Evolutionary conservation across 1,140 invertebrate genomes (phyloP).

Genomic region (Macrobrachium rosenbergii): DNA sequence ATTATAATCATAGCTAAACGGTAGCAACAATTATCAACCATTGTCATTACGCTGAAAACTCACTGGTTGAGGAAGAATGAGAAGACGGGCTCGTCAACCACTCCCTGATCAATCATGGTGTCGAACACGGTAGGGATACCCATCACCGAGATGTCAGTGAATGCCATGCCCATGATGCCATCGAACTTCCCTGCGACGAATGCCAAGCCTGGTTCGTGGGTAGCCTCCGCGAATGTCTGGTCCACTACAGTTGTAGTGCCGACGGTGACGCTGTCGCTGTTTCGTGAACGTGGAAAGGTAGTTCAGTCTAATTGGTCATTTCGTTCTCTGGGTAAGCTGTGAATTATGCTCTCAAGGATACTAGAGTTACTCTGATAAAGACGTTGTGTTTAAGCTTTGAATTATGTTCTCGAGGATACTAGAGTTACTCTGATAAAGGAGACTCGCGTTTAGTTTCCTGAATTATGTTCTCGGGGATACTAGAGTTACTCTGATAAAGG

Average conservation of each 20-base stretch:
- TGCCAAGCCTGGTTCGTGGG: constrained; percentile 76
- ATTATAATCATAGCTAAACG: too few relatives aligned
- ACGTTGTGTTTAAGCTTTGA: too few relatives aligned
- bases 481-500: too few relatives aligned
- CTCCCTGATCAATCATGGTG: constrained; percentile 75
- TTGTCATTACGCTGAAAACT: constrained; percentile 46
- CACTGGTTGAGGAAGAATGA: constrained; percentile 79
- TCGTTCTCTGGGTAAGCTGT: constrained; percentile 73
- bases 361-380: too few relatives aligned
- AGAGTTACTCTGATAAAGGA: too few relatives aligned
- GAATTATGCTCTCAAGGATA: constrained; percentile 43
- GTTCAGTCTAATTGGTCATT: constrained; percentile 11
- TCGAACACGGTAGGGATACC: constrained; percentile 77
- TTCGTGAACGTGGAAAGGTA: constrained; percentile 53
- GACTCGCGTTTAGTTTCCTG: too few relatives aligned
- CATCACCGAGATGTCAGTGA: constrained; percentile 72
- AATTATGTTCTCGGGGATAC: too few relatives aligned
- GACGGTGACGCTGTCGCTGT: constrained; percentile 68
- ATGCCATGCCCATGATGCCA: constrained; percentile 77
- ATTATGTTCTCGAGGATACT: too few relatives aligned
- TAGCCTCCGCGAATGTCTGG: constrained; percentile 80
- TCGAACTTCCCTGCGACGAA: constrained; percentile 77
- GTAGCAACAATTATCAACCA: not conserved
- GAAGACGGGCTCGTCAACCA: constrained; percentile 76
- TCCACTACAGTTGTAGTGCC: constrained; percentile 72